phyloP scores from a whole-genome alignment of 2,888 invertebrate species.

The Hypomecis punctinalis region DNA sequence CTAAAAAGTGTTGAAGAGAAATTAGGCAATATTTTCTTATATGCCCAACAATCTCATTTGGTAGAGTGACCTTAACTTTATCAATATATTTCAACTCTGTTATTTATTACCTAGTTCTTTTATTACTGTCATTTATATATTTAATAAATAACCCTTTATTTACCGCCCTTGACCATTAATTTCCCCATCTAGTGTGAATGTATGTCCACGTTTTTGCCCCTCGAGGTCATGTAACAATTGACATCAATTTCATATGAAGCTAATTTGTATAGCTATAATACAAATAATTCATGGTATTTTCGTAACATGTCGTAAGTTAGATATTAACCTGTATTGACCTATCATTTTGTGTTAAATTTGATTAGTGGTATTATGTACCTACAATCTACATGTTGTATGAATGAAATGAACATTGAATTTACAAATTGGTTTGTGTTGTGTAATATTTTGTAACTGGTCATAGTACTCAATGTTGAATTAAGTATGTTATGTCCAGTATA shows the following conservation, averaged over 20 bases:
- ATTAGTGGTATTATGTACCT: constrained; percentile 7
- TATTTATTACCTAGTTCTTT: constrained; percentile 1
- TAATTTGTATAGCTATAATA: constrained; percentile 20
- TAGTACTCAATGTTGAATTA: background rate
- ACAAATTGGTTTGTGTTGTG: constrained; percentile 8
- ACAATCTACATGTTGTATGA: background rate
- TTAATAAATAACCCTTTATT: constrained; percentile 4
- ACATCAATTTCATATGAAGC: constrained; percentile 32
- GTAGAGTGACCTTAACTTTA: constrained; percentile 1
- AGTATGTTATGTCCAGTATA: no score
- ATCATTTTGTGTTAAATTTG: constrained; percentile 11
- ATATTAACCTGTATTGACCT: constrained; percentile 32
- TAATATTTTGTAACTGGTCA: background rate
- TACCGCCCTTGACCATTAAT: constrained; percentile 7
- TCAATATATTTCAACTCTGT: background rate
- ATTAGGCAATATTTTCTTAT: no score
- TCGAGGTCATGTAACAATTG: constrained; percentile 34
- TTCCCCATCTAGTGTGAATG: constrained; percentile 12
- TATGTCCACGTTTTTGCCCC: constrained; percentile 9
- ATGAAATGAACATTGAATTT: constrained; percentile 6
- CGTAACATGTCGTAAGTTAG: constrained; percentile 17
- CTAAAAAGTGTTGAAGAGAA: no score
- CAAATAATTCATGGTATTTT: constrained; percentile 17
- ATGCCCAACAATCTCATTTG: no score
- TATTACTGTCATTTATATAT: background rate